Evolutionary conservation across 2,797 vertebrate genomes (phyloP), one percentile per base, ranked within the genome.

Genomic region (Platalea minor): DNA sequence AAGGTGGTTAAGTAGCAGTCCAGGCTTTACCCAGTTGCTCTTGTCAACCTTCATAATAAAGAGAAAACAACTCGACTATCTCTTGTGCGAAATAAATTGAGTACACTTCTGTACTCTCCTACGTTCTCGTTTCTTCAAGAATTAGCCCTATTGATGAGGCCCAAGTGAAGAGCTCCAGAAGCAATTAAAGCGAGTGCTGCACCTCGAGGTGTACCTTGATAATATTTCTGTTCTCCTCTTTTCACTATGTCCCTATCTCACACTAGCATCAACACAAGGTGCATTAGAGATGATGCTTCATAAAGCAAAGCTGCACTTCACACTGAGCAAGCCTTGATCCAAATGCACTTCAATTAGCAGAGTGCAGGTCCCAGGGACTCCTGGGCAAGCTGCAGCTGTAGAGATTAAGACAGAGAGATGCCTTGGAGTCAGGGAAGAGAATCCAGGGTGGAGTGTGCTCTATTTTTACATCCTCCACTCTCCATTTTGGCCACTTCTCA

Each of bases 121-220:
- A 70, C 28, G 13, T 89, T 94, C 94, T 94, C 41, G 11, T 96
- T 95, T 90, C 88, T 82, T 93, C 76, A 77, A 93, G 84, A 89
- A 97, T 97, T 94, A 97, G 88, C 95, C 77, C 97, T 94, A 50
- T 80, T 89, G 96, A 95, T 73, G 91, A 50, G 84, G 73, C 83
- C 61, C 67, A 70, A 88, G 84, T 93, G 68, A 97, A 94, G 91
- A 96, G 70, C 91, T 97, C 83, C 96, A 95, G 87, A 95, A 96
- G 95, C 94, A 97, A 96, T 97, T 97, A 98, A 97, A 97, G 67
- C 13, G 6, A 97, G 92, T 85, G 86, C 77, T 94, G 81, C 57
- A 85, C 95, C 77, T 95, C 23, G 23, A 73, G 88, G 77, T 61
- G 33, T 23, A 72, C 57, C 88, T 93, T 74, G 84, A 65, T 90